Evolutionary conservation across 2,797 vertebrate genomes (phyloP).

Genomic region (Rhinophrynus dorsalis): DNA sequence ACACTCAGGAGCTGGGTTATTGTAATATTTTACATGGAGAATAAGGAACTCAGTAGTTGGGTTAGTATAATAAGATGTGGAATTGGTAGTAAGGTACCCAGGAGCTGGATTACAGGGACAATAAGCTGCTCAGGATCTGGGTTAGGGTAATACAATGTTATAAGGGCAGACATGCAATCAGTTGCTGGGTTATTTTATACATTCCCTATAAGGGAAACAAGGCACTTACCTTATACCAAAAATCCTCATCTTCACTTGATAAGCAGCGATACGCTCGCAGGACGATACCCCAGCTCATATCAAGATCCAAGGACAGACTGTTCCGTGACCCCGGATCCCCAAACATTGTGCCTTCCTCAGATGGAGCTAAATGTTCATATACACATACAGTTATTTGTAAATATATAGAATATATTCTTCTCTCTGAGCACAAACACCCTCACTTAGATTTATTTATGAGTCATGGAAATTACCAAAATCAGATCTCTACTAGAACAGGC

Average conservation of each 20-base stretch:
- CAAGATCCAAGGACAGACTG: constrained; percentile 38
- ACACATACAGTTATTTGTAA: no score
- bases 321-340: constrained; percentile 21
- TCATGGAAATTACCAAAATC: no score
- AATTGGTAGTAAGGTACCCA: neutral
- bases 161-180: neutral
- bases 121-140: constrained; percentile 57
- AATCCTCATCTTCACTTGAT: constrained; percentile 4
- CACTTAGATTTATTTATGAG: no score
- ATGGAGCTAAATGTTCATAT: no score
- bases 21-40: constrained; percentile 7
- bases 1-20: no score
- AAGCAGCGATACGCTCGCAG: constrained; percentile 37
- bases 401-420: no score
- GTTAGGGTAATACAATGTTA: neutral
- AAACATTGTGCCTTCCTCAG: constrained; percentile 7
- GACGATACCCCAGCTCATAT: constrained; percentile 44
- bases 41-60: constrained; percentile 50
- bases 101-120: constrained; percentile 3
- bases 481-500: no score
- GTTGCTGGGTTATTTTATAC: neutral
- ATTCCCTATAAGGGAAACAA: no score
- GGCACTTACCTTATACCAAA: constrained; percentile 13
- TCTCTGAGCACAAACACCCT: no score
- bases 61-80: constrained; percentile 4